Base-by-base conservation (phyloP, 2,113 vertebrate species). In the Miniopterus natalensis region DNA sequence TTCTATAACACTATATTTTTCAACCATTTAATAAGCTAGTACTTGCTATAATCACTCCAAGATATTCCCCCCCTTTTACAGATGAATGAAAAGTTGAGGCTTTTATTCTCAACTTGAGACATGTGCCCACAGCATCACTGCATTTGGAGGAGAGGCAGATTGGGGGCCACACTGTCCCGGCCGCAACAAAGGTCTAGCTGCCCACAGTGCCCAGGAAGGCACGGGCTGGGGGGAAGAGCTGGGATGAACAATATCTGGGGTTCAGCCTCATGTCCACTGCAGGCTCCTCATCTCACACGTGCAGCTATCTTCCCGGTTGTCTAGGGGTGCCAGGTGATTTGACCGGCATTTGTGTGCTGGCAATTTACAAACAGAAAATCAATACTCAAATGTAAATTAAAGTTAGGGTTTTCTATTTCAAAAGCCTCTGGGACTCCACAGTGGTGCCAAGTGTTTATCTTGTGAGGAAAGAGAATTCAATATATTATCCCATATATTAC, bases 351-450 rank as follows among this genome's bases (percentile, higher is more conserved):
- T 77, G 57, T 47, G 11, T 25, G 31, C 47, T 20, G 65, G 81
- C 42, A 57, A 9, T 70, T 90, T 92, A 81, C 75, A 95, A 95
- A 96, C 25, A 29, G 78, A 17, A 49, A 80, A 94, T 94, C 89
- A 49, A 81, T 77, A 88, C 17, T 89, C 40, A 77, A 51, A 77
- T 78, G 21, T 90, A 95, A 95, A 78, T 42, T 80, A 84, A 1
- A 89, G 42, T 57, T 57, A 55, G 74, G 7, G 27, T 49, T 94
- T 81, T 57, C 84, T 66, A 61, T 65, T 96, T 73, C 42, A 31
- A 31, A 83, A 47, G 57, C 53, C 79, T 95, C 88, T 93, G 42
- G 36, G 77, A 10, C 13, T 65, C 90, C 66, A 90, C 13, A 71
- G 15, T 55, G 18, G 36, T 75, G 36, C 59, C 74, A 87, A 90